Evolutionary conservation across 1,140 invertebrate genomes (phyloP), one percentile per base, ranked within the genome.

Genomic region (Anastrepha ludens): DNA sequence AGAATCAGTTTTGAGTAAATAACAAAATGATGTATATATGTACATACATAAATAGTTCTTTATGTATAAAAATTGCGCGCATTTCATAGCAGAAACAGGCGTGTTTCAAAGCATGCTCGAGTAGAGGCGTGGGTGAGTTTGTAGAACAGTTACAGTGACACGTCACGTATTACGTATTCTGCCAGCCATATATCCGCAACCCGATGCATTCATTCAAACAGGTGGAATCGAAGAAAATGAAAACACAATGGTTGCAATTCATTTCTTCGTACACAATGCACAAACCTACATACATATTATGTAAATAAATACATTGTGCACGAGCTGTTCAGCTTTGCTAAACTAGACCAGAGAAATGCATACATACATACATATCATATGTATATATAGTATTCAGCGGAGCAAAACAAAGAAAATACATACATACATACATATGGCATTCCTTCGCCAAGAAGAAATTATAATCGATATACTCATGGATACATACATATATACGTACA

Each of bases 161-260:
- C 29, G 64, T 67, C 64, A 67, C 64, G 64, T 44, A 47, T 74
- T 74, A 67, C 64, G 64, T 74, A 47, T 74, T 74, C 67, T 70
- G 29, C 11, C 29, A 70, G 67, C 67, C 39, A 70, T 3, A 13
- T 17, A 70, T 39, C 15, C 39, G 67, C 15, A 15, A 13, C 44
- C 44, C 39, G 67, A 17, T 70, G 29, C 9, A 70, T 44, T 70
- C 41, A 15, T 15, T 74, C 67, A 44, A 74, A 74, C 67, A 74
- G 67, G 67, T 74, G 67, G 67, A 74, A 15, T 41, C 41, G 13
- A 44, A 44, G 5, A 74, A 74, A 74, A 44, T 44, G 9, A 74
- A 74, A 74, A 17, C 7, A 47, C 20, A 74, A 44, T 74, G 13
- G 13, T 3, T 3, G 60, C 11, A 62, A 62, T 62, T 62, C 60